Conservation (phyloP, 1,140 invertebrate species). For the Drosophila kohkoa region DNA sequence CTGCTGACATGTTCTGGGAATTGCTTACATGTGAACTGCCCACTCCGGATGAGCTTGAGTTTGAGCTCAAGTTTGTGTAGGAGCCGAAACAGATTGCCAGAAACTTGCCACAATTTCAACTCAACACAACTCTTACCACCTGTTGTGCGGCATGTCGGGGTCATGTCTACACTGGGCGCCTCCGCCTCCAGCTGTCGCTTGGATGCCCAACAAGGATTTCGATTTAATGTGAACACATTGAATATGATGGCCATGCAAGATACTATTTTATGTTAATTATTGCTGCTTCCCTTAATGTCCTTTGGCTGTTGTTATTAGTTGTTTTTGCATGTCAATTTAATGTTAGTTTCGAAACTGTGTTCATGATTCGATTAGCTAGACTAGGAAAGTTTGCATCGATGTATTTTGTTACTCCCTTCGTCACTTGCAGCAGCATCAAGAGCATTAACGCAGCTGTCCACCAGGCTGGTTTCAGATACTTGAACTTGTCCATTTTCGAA, state of each 20-base stretch:
- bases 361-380: neutral
- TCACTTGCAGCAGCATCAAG: slow-evolving; percentile 32
- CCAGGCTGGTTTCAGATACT: slow-evolving; percentile 41
- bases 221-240: slow-evolving; percentile 54
- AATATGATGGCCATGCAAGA: neutral
- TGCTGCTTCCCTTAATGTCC: neutral
- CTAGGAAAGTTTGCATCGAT: neutral
- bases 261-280: neutral
- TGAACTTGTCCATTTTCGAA: slow-evolving; percentile 44
- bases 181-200: slow-evolving; percentile 42
- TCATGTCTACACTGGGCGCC: slow-evolving; percentile 66
- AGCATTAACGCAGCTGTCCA: slow-evolving; percentile 34
- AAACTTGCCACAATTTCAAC: neutral
- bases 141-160: slow-evolving; percentile 61
- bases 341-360: neutral
- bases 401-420: slow-evolving; percentile 15
- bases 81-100: slow-evolving; percentile 2
- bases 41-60: slow-evolving; percentile 9
- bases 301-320: neutral
- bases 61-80: slow-evolving; percentile 24
- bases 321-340: neutral
- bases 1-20: slow-evolving; percentile 57
- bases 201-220: slow-evolving; percentile 21
- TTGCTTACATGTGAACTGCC: slow-evolving; percentile 61
- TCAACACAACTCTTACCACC: slow-evolving; percentile 51